Conservation (phyloP, 2,797 vertebrate species). For the Macropus fuliginosus region DNA sequence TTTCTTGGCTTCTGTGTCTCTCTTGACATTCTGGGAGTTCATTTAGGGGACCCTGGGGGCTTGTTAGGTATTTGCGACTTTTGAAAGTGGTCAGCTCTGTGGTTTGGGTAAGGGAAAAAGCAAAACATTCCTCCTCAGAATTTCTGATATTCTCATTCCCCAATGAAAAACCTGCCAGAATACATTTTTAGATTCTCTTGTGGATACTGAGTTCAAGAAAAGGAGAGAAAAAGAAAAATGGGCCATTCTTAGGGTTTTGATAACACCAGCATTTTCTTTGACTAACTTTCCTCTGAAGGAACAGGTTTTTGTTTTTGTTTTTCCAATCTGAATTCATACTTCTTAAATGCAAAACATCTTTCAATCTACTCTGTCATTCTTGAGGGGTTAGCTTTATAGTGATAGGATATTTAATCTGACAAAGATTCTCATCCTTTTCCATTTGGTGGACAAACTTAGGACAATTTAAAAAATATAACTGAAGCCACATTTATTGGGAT, state of each 20-base stretch:
- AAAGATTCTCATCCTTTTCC: not conserved
- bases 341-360: not conserved
- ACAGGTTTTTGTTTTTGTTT: not conserved
- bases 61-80: not conserved
- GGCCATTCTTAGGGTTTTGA: not conserved
- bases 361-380: not conserved
- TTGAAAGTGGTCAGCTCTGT: not conserved
- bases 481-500: not conserved
- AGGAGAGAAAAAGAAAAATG: not conserved
- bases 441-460: not conserved
- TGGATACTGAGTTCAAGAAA: not conserved
- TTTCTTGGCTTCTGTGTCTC: not conserved
- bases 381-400: not conserved
- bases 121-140: not conserved
- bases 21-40: not conserved
- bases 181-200: not conserved
- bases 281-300: not conserved
- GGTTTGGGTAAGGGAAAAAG: not conserved
- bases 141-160: not conserved
- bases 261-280: not conserved
- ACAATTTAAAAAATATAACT: not conserved
- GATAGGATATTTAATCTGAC: not conserved
- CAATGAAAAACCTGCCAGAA: not conserved
- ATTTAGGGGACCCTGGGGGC: not conserved
- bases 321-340: not conserved